These are phyloP conservation scores for Pygathrix nemaeus DNA, from an alignment of 2,113 vertebrate species.

Conservation along the genomic window DNA sequence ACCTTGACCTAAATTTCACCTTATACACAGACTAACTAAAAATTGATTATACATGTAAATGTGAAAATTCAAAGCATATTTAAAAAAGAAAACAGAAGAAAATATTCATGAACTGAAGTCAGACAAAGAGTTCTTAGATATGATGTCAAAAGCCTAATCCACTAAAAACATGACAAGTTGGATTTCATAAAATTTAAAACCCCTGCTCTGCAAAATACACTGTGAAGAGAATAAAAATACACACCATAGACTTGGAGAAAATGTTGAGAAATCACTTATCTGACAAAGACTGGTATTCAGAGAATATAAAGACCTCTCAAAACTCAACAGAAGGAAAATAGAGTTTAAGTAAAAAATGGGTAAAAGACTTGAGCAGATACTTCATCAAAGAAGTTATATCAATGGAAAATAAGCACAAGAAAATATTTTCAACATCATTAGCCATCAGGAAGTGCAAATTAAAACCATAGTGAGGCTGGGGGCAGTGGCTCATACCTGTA, in stretches of 20 bases:
- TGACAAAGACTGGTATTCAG: neutral
- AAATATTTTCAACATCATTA: neutral
- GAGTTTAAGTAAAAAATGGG: neutral
- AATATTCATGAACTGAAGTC: neutral
- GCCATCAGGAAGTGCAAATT: neutral
- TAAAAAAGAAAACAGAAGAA: neutral
- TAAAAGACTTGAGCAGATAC: neutral
- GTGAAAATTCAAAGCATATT: neutral
- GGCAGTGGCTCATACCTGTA: too few species aligned
- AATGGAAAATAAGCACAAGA: neutral
- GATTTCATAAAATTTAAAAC: neutral
- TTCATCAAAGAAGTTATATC: neutral
- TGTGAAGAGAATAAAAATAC: neutral
- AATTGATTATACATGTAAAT: neutral
- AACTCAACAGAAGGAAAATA: neutral
- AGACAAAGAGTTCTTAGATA: neutral
- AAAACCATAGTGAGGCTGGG: neutral
- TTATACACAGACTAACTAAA: neutral
- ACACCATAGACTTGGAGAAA: neutral
- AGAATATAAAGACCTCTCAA: neutral
- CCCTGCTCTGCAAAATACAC: neutral
- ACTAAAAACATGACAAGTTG: neutral
- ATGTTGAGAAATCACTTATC: neutral
- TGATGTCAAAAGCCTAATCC: neutral
- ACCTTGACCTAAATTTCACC: neutral